Base-by-base conservation (phyloP, 2,888 invertebrate genomes). In the Lycaena phlaeas region DNA sequence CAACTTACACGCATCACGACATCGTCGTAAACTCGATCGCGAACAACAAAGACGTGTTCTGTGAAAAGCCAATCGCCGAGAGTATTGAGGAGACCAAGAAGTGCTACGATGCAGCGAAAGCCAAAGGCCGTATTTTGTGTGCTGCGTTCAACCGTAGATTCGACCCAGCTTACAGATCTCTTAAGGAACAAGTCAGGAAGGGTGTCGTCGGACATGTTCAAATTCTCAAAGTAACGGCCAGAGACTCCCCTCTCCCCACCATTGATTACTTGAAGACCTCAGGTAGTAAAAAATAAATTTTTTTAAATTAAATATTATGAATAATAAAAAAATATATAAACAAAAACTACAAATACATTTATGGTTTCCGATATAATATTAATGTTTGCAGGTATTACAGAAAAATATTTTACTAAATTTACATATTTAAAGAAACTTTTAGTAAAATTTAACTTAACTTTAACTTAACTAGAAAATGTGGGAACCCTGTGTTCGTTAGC, bases 91-190 rank as follows among this genome's bases (percentile, higher is more conserved):
- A 85, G 5, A 86, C 87, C 0, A 71, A 69, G 46, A 82, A 73
- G 41, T 89, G 89, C 52, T 90, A 88, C 56, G 84, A 87, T 29
- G 67, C 79, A 1, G 90, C 91, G 0, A 76, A 79, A 41, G 68
- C 82, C 36, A 75, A 77, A 17, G 85, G 86, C 1, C 81, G 77
- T 18, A 81, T 87, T 0, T 66, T 91, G 3, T 85, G 89, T 42
- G 87, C 88, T 15, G 90, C 89, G 3, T 91, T 90, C 65, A 90
- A 90, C 62, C 86, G 90, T 45, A 86, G 91, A 12, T 91, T 89
- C 56, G 91, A 91, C 59, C 88, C 89, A 0, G 79, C 87, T 14
- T 88, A 88, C 54, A 61, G 64, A 22, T 60, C 72, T 1, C 61
- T 90, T 1, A 77, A 75, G 45, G 58, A 82, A 0, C 70, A 85